Percentiles rank a stretch among this genome's conserved stretches.
phyloP scores from a whole-genome alignment of 2,888 invertebrate species.

The Opisthograptis luteolata region DNA sequence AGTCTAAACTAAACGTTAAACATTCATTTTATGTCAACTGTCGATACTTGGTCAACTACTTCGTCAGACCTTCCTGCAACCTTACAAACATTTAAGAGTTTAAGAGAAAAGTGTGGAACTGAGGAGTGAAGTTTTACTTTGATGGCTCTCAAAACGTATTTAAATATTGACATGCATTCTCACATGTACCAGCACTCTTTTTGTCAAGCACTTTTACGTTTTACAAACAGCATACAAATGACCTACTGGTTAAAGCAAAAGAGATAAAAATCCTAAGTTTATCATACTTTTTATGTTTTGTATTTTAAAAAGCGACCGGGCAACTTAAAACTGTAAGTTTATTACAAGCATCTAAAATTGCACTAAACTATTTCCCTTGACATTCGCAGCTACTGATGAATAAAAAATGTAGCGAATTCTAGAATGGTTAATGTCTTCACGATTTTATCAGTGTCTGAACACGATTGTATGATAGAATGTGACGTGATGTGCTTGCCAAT shows the following conservation, averaged over 20 bases:
- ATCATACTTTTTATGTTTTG: neutral
- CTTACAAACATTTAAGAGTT: neutral
- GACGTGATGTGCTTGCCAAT: slow-evolving; percentile 33
- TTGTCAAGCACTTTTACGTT: neutral
- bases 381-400: slow-evolving; percentile 16
- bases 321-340: neutral
- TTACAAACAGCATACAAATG: slow-evolving; percentile 11
- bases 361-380: slow-evolving; percentile 11
- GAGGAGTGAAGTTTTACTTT: slow-evolving; percentile 6
- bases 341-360: slow-evolving; percentile 5
- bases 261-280: slow-evolving; percentile 1
- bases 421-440: slow-evolving; percentile 16
- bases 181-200: neutral
- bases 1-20: neutral
- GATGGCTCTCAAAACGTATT: slow-evolving; percentile 6
- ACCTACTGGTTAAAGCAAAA: neutral
- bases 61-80: neutral
- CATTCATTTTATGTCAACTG: neutral
- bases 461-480: slow-evolving; percentile 33
- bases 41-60: neutral
- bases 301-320: neutral
- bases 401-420: slow-evolving; percentile 23
- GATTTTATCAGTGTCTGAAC: slow-evolving; percentile 26
- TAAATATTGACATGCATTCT: slow-evolving; percentile 25
- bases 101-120: too few species aligned